phyloP scores from a whole-genome alignment of 2,113 vertebrate species.

The Platichthys flesus region DNA sequence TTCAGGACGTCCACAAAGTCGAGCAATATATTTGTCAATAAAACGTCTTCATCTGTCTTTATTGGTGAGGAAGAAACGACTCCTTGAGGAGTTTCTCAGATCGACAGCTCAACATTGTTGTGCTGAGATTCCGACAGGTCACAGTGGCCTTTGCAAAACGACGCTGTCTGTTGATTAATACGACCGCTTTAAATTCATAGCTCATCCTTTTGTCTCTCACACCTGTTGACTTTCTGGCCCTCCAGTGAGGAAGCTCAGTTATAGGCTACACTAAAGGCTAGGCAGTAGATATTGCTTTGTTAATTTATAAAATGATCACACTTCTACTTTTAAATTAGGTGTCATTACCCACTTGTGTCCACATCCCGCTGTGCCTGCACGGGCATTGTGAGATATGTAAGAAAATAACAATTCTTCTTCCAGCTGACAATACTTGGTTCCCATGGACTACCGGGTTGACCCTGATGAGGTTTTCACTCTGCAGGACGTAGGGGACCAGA shows the following conservation, averaged over 20 bases:
- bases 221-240: too few species aligned
- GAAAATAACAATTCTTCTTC: slow-evolving; percentile 12
- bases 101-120: slow-evolving; percentile 15
- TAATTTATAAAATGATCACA: neutral
- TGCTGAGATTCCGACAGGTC: slow-evolving; percentile 32
- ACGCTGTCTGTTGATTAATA: slow-evolving; percentile 40
- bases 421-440: slow-evolving; percentile 11
- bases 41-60: neutral
- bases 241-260: too few species aligned
- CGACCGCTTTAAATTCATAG: slow-evolving; percentile 18
- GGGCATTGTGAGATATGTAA: slow-evolving; percentile 2
- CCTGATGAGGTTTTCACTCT: slow-evolving; percentile 31
- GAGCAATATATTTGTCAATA: slow-evolving; percentile 26
- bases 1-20: neutral
- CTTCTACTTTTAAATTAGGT: neutral
- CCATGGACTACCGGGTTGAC: slow-evolving; percentile 40
- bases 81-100: slow-evolving; percentile 8
- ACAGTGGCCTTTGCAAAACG: slow-evolving; percentile 10
- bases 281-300: too few species aligned
- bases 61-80: slow-evolving; percentile 1
- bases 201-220: too few species aligned
- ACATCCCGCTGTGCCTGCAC: neutral
- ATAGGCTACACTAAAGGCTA: too few species aligned
- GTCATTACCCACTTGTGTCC: too few species aligned
- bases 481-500: slow-evolving; percentile 51